Percentiles rank a stretch among this genome's conserved stretches.
Evolutionary conservation across 2,888 invertebrate genomes (phyloP).

Genomic region (Diarsia dahlii): DNA sequence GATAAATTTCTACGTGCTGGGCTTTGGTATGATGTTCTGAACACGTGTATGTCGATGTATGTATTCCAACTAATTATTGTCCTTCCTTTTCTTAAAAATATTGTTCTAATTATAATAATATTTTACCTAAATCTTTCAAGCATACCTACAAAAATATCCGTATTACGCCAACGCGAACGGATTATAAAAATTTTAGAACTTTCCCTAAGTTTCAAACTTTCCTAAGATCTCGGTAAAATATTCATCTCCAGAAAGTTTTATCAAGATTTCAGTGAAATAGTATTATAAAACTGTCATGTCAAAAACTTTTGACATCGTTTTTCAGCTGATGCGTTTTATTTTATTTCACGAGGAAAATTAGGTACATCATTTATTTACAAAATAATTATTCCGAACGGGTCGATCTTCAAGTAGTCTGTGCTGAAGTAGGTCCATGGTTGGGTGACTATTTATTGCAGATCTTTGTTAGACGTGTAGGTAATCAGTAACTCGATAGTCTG

Average conservation of each 20-base stretch:
- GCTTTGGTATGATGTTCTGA: no score
- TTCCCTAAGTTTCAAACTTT: conserved; percentile 21
- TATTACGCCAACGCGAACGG: conserved; percentile 28
- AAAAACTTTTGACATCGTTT: conserved; percentile 26
- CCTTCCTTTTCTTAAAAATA: background rate
- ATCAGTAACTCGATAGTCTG: background rate
- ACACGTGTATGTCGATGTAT: no score
- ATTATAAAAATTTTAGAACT: conserved; percentile 51
- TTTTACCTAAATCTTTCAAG: conserved; percentile 20
- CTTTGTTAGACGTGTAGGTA: background rate
- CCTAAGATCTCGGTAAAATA: conserved; percentile 35
- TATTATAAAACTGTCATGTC: conserved; percentile 14
- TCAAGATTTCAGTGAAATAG: conserved; percentile 30
- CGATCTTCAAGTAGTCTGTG: background rate
- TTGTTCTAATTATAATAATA: conserved; percentile 4
- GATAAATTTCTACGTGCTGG: no score
- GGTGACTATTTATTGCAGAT: background rate
- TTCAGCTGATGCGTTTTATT: background rate
- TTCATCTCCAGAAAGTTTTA: conserved; percentile 30
- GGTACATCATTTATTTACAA: background rate
- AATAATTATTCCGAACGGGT: background rate
- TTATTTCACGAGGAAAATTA: background rate
- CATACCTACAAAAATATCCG: conserved; percentile 26
- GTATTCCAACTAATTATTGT: no score
- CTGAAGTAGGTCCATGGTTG: no score